These are phyloP conservation scores for Bufotes viridis DNA, from an alignment of 2,797 vertebrate species.

Conservation along the genomic window DNA sequence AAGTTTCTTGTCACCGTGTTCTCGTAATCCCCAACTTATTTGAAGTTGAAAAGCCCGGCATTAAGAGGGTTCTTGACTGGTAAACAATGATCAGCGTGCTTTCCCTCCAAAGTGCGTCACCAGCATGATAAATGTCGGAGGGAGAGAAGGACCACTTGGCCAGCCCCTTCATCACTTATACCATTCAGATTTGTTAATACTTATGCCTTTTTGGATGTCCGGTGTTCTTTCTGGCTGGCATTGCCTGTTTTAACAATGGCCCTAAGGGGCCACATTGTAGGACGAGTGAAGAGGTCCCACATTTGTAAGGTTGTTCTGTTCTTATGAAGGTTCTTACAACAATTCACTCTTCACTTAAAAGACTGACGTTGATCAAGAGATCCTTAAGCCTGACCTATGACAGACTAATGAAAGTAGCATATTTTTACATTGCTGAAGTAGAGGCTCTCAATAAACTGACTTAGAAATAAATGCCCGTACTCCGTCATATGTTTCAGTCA, in stretches of 20 bases:
- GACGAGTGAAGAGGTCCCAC: conserved; percentile 18
- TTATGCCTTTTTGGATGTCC: conserved; percentile 27
- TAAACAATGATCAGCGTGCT: conserved; percentile 38
- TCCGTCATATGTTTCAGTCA: not conserved
- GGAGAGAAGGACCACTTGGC: conserved; percentile 46
- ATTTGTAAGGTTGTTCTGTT: conserved; percentile 11
- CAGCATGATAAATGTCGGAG: conserved; percentile 42
- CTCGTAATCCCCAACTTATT: not conserved
- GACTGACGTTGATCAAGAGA: conserved; percentile 14
- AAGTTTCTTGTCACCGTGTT: not conserved
- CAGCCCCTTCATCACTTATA: conserved; percentile 34
- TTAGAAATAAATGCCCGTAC: not conserved
- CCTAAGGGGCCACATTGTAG: conserved; percentile 22
- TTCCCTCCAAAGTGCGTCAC: conserved; percentile 43
- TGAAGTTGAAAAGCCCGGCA: not conserved
- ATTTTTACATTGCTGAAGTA: not conserved
- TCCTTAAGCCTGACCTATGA: conserved; percentile 35
- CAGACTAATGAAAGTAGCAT: not conserved
- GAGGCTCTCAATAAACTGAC: not conserved
- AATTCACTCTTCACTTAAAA: not conserved
- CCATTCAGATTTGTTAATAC: conserved; percentile 32
- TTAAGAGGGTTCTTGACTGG: conserved; percentile 37
- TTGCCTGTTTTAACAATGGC: conserved; percentile 21
- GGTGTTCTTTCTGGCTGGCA: conserved; percentile 11
- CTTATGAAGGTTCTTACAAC: not conserved